These are phyloP conservation scores for Thamnophis sirtalis DNA, from an alignment of 2,113 vertebrate genomes.

Conservation along the genomic window DNA sequence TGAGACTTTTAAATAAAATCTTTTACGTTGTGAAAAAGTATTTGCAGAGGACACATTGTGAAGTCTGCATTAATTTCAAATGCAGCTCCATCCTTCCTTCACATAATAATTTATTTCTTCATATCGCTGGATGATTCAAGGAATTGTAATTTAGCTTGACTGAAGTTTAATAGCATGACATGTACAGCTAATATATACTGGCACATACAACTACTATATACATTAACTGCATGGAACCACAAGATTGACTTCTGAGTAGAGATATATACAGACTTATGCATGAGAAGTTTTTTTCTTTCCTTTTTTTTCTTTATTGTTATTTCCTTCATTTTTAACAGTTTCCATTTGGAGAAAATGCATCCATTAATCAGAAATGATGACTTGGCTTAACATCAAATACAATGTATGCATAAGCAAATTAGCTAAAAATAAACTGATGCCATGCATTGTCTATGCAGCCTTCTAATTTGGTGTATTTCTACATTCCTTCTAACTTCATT, in stretches of 20 bases:
- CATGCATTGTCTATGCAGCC: background rate
- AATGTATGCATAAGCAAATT: background rate
- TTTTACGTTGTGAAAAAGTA: background rate
- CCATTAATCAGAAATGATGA: background rate
- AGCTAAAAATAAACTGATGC: slow-evolving; percentile 8
- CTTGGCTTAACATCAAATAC: background rate
- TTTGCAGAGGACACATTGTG: background rate
- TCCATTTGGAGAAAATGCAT: background rate
- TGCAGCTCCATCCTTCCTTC: background rate
- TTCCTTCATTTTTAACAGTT: background rate
- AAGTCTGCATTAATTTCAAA: background rate
- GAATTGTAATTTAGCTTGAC: background rate
- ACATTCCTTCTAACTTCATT: background rate
- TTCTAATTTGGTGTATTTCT: slow-evolving; percentile 10
- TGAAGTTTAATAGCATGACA: background rate
- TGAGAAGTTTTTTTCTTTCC: background rate
- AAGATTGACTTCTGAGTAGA: background rate
- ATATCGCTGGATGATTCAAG: background rate
- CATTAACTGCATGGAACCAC: background rate
- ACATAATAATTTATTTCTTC: slow-evolving; percentile 5
- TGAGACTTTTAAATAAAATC: background rate
- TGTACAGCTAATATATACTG: background rate
- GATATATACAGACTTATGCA: background rate
- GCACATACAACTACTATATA: background rate
- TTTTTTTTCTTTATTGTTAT: background rate